These are phyloP conservation scores for Oceanodroma tethys DNA, from an alignment of 2,113 vertebrate genomes.

Conservation along the genomic window DNA sequence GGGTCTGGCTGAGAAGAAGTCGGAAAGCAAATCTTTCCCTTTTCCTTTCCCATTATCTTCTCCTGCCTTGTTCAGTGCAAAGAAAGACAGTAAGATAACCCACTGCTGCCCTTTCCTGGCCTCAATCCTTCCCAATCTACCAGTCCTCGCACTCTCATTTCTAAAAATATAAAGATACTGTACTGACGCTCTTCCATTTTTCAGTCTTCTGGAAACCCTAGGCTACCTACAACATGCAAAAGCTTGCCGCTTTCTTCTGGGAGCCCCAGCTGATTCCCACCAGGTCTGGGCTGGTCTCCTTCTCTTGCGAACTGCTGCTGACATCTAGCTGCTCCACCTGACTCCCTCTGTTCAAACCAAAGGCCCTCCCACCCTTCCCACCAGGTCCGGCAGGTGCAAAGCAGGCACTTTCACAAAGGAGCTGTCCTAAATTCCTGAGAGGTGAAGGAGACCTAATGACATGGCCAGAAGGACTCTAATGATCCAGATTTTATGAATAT, in stretches of 20 bases:
- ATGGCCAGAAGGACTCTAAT: not conserved
- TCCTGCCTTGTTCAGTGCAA: not conserved
- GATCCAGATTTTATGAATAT: not conserved
- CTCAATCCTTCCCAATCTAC: fast-evolving
- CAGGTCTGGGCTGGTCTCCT: not conserved
- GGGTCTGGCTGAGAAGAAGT: not conserved
- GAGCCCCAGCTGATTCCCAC: not conserved
- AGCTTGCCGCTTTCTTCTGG: not conserved
- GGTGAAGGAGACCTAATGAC: slow-evolving; percentile 49
- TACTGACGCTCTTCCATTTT: not conserved
- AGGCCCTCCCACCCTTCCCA: not conserved
- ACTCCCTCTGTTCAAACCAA: not conserved
- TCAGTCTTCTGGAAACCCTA: not conserved
- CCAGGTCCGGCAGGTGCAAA: not conserved
- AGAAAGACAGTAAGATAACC: not conserved
- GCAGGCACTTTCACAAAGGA: not conserved
- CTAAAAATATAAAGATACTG: not conserved
- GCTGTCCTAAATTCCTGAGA: slow-evolving; percentile 50
- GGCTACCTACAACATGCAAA: fast-evolving
- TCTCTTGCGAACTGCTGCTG: not conserved
- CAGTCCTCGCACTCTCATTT: not conserved
- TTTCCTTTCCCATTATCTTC: not conserved
- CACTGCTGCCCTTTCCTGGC: not conserved
- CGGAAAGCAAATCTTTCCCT: not conserved
- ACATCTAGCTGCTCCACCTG: slow-evolving; percentile 18